These are phyloP conservation scores for Pygoscelis antarcticus DNA, from an alignment of 2,113 vertebrate genomes.

Conservation along the genomic window DNA sequence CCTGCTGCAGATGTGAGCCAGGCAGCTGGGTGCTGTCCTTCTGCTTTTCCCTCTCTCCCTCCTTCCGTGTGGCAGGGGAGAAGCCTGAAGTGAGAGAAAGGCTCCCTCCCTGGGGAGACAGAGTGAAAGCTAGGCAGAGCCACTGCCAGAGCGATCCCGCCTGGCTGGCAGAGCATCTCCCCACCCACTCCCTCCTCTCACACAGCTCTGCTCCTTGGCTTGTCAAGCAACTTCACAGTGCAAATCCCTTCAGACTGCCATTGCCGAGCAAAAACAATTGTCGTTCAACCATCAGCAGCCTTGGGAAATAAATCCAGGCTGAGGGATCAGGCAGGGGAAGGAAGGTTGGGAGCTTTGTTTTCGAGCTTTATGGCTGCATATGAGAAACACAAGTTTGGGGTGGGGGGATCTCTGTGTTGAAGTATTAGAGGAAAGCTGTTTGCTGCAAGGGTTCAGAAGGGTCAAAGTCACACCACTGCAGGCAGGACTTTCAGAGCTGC, in stretches of 20 bases:
- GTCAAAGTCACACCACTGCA: neutral
- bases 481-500: neutral
- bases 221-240: neutral
- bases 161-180: slow-evolving; percentile 11
- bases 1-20: neutral
- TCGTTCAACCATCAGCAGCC: neutral
- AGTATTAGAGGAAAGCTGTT: neutral
- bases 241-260: neutral
- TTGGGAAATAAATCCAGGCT: neutral
- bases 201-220: neutral
- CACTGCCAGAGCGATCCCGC: neutral
- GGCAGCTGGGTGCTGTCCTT: neutral
- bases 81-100: neutral
- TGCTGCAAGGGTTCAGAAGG: neutral
- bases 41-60: neutral
- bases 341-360: neutral
- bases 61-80: neutral
- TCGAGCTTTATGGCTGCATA: neutral
- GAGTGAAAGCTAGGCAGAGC: neutral
- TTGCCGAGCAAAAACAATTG: neutral
- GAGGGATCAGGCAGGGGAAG: neutral
- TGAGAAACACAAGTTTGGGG: neutral
- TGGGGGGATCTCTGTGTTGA: neutral
- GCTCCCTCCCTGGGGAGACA: neutral
- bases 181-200: slow-evolving; percentile 13